Evolutionary conservation across 1,140 invertebrate species (phyloP), one percentile per base, ranked within the genome.

Genomic region (Heliconius melpomene): DNA sequence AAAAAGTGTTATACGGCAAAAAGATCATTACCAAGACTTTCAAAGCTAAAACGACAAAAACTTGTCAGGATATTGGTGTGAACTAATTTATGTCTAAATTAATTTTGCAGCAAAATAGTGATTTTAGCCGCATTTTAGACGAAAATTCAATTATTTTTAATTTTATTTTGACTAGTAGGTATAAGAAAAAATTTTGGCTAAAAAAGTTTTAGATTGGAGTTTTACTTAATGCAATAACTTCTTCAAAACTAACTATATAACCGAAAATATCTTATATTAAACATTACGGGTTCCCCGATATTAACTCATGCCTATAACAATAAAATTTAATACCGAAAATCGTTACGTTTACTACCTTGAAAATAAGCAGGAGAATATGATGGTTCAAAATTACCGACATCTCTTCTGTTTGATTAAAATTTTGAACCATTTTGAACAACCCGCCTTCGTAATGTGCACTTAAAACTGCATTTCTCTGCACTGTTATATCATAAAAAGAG

Each of bases 1-100:
- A 75, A 75, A 75, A 75, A 75, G 32, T 74, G 73, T 75, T 75
- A 36, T 36, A 57, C 32, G 57, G 52, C 74, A 75, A 57, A 75
- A 75, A 75, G 74, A 57, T 75, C 74, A 54, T 75, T 75, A 75
- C 46, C 74, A 75, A 57, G 74, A 20, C 52, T 52, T 26, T 75
- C 60, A 75, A 26, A 54, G 50, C 29, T 57, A 75, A 75, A 20
- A 36, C 74, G 74, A 57, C 32, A 75, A 75, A 75, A 75, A 75
- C 74, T 36, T 57, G 26, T 66, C 60, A 23, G n/a, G 60, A 66
- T 66, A 66, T 66, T 29, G 23, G 60, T 66, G 60, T 29, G 60
- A 66, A 16, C 26, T 66, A 66, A 66, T 66, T 66, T 66, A 16
- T 7, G 11, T 66, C 7, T 2, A 66, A 26, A 66, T 29, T 26